These are phyloP conservation scores for Lasioglossum figueresi DNA, from an alignment of 2,888 invertebrate species.

Conservation along the genomic window DNA sequence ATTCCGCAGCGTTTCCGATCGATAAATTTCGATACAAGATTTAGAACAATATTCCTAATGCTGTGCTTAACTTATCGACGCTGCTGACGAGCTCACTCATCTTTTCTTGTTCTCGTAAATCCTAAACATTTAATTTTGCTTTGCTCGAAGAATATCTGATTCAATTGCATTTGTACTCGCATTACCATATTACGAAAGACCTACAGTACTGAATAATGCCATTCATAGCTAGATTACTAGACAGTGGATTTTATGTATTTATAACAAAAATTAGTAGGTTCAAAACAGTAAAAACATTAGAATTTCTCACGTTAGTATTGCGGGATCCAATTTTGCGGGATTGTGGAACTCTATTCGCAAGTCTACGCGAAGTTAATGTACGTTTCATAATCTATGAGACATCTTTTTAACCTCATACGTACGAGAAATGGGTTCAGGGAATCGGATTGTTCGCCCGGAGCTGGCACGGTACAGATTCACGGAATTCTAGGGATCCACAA, in stretches of 20 bases:
- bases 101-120: not conserved
- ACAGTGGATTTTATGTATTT: no score
- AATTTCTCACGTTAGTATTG: no score
- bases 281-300: no score
- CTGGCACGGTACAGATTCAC: not conserved
- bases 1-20: conserved; percentile 20
- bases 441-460: conserved; percentile 7
- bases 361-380: not conserved
- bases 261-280: no score
- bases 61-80: not conserved
- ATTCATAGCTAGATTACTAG: no score
- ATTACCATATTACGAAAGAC: not conserved
- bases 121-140: not conserved
- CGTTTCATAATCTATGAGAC: not conserved
- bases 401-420: conserved; percentile 20
- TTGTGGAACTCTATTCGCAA: no score
- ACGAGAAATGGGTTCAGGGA: not conserved
- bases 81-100: not conserved
- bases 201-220: not conserved
- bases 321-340: no score
- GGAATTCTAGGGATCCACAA: not conserved
- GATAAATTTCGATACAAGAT: conserved; percentile 8
- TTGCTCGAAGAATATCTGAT: not conserved
- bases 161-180: not conserved
- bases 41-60: not conserved